These are phyloP conservation scores for Apodemus agrarius DNA, from an alignment of 2,797 vertebrate genomes.

Conservation along the genomic window DNA sequence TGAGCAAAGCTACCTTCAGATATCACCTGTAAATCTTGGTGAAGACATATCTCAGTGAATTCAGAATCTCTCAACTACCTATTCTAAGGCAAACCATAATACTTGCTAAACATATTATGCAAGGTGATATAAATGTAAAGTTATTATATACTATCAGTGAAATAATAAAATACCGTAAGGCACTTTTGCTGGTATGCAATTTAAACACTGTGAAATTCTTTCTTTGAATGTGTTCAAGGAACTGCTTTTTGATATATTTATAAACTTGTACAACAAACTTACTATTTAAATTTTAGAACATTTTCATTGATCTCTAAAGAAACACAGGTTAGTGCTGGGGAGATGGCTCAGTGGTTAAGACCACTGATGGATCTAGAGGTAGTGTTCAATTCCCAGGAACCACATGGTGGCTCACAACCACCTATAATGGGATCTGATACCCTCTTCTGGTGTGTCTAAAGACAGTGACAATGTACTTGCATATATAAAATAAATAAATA, in stretches of 20 bases:
- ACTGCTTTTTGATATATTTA: background rate
- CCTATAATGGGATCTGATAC: background rate
- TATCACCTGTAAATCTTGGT: background rate
- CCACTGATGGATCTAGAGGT: background rate
- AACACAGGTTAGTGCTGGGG: background rate
- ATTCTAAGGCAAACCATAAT: conserved; percentile 24
- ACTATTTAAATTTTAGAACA: conserved; percentile 32
- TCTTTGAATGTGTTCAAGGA: background rate
- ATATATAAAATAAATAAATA: background rate
- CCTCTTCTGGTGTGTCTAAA: background rate
- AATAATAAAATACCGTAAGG: conserved; percentile 6
- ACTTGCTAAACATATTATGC: background rate
- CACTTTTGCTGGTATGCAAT: background rate
- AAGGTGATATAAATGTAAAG: background rate
- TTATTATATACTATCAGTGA: background rate
- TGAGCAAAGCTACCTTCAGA: background rate
- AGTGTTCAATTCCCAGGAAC: background rate
- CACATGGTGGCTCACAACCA: background rate
- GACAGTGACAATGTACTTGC: background rate
- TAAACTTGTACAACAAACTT: background rate
- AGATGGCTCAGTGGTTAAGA: background rate
- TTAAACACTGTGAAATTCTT: background rate
- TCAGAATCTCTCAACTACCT: conserved; percentile 17
- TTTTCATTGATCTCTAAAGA: background rate
- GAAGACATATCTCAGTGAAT: background rate